Base-by-base conservation (phyloP, 2,888 invertebrate genomes). In the Leucophenga montana region DNA sequence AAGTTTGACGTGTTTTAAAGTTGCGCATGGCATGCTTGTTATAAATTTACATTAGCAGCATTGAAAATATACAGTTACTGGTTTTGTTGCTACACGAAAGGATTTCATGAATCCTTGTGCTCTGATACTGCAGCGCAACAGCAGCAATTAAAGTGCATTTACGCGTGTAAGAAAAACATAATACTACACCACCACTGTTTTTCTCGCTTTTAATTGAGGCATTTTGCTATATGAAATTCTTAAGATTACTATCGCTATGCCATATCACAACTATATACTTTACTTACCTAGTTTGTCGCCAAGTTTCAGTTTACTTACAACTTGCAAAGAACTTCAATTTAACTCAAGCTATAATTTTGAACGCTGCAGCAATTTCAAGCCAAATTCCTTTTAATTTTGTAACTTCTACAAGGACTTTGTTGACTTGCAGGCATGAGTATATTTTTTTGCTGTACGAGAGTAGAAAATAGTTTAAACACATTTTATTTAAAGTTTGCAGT, bases 91-190 rank as follows among this genome's bases (percentile, higher is more conserved):
- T 33, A 5, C 1, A 39, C 39, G 39, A 5, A 39, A 11, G 39
- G 39, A 39, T 39, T 39, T 39, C 33, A 33, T 33, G 33, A 33
- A 3, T 5, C 4, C 8, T 33, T 33, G 33, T 33, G 33, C 8
- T 33, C 4, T 33, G 1, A 11, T 39, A 11, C 8, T 11, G 11
- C 8, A 8, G 39, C 39, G 33, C 33, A 33, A 33, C 39, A 5
- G 39, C 50, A 81, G 79, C 81, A 82, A 82, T 82, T 82, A 82
- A 82, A 79, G 82, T 80, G 81, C 81, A 82, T 82, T 81, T 82
- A 78, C 81, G 81, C 81, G 81, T 83, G 81, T 81, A n/a, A 57
- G 11, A 8, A 27, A n/a, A 31, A 11, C 31, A 57, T 22, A 57
- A 16, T 11, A 27, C 22, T 50, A 39, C 5, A 14, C n/a, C n/a